These are phyloP conservation scores for Rhynchotus rufescens DNA, from an alignment of 2,797 vertebrate species.

Conservation along the genomic window DNA sequence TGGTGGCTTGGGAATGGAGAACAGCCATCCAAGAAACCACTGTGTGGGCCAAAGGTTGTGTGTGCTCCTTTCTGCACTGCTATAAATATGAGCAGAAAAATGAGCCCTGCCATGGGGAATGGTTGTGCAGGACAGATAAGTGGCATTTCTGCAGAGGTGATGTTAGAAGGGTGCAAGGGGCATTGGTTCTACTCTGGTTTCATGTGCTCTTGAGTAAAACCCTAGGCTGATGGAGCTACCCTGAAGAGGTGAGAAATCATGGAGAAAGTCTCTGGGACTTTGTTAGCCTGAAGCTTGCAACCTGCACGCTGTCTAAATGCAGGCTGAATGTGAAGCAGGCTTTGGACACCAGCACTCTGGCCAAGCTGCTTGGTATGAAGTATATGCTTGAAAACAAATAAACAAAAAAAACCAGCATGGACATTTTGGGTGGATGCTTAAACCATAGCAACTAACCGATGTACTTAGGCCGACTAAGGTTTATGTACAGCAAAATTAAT, in stretches of 20 bases:
- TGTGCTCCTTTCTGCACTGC: background rate
- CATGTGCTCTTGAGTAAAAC: background rate
- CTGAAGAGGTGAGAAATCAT: background rate
- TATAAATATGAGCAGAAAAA: background rate
- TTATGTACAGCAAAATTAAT: background rate
- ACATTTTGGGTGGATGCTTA: background rate
- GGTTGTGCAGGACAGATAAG: background rate
- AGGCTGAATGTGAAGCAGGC: background rate
- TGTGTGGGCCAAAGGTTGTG: background rate
- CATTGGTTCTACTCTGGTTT: background rate
- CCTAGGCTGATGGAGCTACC: background rate
- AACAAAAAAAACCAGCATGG: background rate
- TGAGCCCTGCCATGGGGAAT: background rate
- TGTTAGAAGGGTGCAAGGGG: background rate
- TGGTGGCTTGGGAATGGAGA: slow-evolving; percentile 13
- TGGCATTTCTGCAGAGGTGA: background rate
- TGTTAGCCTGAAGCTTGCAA: rapidly evolving
- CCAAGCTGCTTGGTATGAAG: background rate
- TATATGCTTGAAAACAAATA: background rate
- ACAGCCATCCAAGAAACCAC: background rate
- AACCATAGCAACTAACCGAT: background rate
- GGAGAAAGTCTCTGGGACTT: background rate
- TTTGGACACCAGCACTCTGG: background rate
- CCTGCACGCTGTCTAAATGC: background rate
- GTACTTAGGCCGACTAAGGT: background rate